A percentile compares a stretch with the other conserved stretches of the same genome.
Evolutionary conservation across 2,797 vertebrate genomes (phyloP).

Genomic region (Lycodopsis pacificus): DNA sequence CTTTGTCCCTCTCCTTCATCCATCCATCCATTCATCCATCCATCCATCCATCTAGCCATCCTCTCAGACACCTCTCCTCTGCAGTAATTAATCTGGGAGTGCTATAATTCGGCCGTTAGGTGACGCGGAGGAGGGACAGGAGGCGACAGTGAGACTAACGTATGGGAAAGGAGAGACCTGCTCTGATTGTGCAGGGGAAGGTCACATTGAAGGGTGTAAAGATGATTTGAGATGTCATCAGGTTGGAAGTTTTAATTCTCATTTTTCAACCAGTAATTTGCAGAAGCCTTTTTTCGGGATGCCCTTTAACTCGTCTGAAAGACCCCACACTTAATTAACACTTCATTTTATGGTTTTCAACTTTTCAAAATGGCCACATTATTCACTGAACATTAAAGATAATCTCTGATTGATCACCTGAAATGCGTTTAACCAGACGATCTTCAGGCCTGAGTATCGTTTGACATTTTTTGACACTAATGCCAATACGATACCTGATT

Average conservation of each 20-base stretch:
- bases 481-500: not conserved
- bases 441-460: not conserved
- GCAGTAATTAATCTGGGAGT: conserved; percentile 72
- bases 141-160: conserved; percentile 36
- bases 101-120: conserved; percentile 66
- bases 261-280: conserved; percentile 6
- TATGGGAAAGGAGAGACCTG: conserved; percentile 27
- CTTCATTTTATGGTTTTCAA: not conserved
- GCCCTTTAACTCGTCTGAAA: not conserved
- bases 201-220: conserved; percentile 44
- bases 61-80: conserved; percentile 39
- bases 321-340: not conserved
- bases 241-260: conserved; percentile 28
- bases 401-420: not conserved
- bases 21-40: conserved; percentile 44
- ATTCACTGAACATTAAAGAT: not conserved
- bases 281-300: not conserved
- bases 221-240: conserved; percentile 29
- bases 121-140: conserved; percentile 23
- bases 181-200: conserved; percentile 48
- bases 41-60: conserved; percentile 46
- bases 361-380: not conserved
- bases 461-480: not conserved
- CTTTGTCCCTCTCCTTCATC: conserved; percentile 61
- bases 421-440: not conserved